Conservation (phyloP, 2,888 invertebrate species). For the Ophion slaviceki region DNA sequence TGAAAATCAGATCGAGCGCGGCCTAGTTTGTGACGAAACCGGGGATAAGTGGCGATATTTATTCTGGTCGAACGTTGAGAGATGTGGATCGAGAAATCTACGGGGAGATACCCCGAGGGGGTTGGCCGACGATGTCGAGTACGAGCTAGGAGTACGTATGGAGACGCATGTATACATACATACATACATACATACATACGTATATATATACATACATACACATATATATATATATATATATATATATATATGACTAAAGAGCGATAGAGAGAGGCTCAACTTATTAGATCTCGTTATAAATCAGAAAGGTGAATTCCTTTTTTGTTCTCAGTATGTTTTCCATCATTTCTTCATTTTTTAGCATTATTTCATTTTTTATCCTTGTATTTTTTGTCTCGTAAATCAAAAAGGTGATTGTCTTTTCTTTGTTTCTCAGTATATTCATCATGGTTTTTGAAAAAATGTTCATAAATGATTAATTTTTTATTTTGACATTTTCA, state of each 20-base stretch:
- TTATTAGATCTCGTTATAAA: constrained; percentile 77
- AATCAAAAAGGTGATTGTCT: constrained; percentile 74
- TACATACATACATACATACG: too few species aligned
- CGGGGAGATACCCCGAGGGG: constrained; percentile 19
- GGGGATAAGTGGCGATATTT: constrained; percentile 65
- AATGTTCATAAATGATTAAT: background rate
- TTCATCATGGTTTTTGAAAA: too few species aligned
- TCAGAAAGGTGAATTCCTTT: constrained; percentile 71
- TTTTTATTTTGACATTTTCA: constrained; percentile 27
- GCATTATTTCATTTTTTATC: background rate
- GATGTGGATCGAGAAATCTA: constrained; percentile 31
- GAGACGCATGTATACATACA: too few species aligned
- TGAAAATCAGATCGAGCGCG: constrained; percentile 7
- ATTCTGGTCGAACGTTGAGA: constrained; percentile 42
- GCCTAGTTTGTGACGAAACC: constrained; percentile 66
- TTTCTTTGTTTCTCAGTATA: background rate
- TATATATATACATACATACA: too few species aligned
- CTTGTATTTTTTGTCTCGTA: constrained; percentile 70
- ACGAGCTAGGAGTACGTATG: too few species aligned
- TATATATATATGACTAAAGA: constrained; percentile 44
- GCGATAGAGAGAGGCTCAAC: constrained; percentile 56
- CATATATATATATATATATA: constrained; percentile 1
- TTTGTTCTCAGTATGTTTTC: too few species aligned
- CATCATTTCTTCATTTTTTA: background rate
- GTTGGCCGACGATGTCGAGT: constrained; percentile 24